phyloP scores from a whole-genome alignment of 2,888 invertebrate genomes.

The Malachius bipustulatus region DNA sequence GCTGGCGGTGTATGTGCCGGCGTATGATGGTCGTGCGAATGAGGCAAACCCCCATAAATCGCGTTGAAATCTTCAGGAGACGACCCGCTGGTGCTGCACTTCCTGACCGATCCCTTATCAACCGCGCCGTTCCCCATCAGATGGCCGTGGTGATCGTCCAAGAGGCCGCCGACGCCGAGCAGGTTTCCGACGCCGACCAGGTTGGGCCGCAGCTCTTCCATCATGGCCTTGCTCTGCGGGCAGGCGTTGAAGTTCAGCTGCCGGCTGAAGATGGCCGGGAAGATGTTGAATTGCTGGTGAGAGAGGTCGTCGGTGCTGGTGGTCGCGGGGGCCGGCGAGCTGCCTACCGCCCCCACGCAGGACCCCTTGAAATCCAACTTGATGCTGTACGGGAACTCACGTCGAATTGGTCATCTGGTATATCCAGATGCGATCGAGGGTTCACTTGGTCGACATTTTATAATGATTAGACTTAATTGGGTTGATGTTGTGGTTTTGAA shows the following conservation, averaged over 20 bases:
- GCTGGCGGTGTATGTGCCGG: slow-evolving; percentile 61
- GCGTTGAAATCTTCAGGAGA: slow-evolving; percentile 84
- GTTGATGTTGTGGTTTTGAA: too few species aligned
- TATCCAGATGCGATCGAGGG: too few species aligned
- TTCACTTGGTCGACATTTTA: too few species aligned
- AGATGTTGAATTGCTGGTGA: slow-evolving; percentile 81
- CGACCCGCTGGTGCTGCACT: slow-evolving; percentile 69
- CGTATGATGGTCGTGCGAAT: slow-evolving; percentile 42
- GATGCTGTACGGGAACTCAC: slow-evolving; percentile 47
- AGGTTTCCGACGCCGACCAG: slow-evolving; percentile 66
- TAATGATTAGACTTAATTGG: too few species aligned
- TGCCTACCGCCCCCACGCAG: slow-evolving; percentile 48
- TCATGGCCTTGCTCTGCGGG: slow-evolving; percentile 59
- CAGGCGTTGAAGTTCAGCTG: slow-evolving; percentile 71
- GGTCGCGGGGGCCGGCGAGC: slow-evolving; percentile 40
- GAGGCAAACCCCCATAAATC: slow-evolving; percentile 55
- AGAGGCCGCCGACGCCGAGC: slow-evolving; percentile 63
- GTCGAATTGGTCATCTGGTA: too few species aligned
- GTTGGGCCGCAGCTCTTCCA: slow-evolving; percentile 79
- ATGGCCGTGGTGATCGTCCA: slow-evolving; percentile 65
- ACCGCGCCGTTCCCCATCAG: slow-evolving; percentile 34
- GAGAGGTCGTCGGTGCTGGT: slow-evolving; percentile 40
- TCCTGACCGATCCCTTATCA: slow-evolving; percentile 42
- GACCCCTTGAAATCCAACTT: slow-evolving; percentile 77
- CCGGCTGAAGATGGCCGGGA: slow-evolving; percentile 81